These are phyloP conservation scores for Montipora foliosa DNA, from an alignment of 64 coral and sea anemone genomes.

Conservation along the genomic window DNA sequence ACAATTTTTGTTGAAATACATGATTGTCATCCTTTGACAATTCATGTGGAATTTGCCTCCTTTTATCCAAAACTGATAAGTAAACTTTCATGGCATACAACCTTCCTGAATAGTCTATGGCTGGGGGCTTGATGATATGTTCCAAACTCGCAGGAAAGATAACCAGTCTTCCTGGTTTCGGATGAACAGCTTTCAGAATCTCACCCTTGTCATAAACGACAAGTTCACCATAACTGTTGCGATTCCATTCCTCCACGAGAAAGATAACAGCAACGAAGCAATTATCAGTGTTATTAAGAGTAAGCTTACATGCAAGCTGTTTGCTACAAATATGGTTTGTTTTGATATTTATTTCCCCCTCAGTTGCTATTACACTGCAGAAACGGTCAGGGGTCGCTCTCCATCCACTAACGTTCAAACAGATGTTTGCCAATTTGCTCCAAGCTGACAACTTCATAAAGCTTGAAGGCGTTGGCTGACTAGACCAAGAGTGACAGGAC, in stretches of 20 bases:
- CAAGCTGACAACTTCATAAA: slow-evolving; percentile 47
- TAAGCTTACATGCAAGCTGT: not conserved
- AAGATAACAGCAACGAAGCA: slow-evolving; percentile 40
- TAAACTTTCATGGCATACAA: slow-evolving; percentile 53
- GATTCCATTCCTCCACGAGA: slow-evolving; percentile 55
- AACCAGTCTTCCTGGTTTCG: slow-evolving; percentile 65
- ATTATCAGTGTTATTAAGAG: not conserved
- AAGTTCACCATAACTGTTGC: slow-evolving; percentile 78
- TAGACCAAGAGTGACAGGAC: slow-evolving; percentile 51
- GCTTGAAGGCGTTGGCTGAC: slow-evolving; percentile 33
- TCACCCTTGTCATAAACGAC: slow-evolving; percentile 78
- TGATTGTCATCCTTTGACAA: not conserved
- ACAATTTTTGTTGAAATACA: not conserved
- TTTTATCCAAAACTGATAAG: not conserved
- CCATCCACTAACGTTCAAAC: not conserved
- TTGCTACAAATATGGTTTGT: slow-evolving; percentile 21
- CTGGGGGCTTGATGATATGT: slow-evolving; percentile 67
- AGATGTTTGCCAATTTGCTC: slow-evolving; percentile 21
- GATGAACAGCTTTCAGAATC: slow-evolving; percentile 77
- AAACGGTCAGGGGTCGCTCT: not conserved
- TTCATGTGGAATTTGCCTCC: not conserved
- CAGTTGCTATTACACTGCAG: not conserved
- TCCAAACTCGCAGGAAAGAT: slow-evolving; percentile 51
- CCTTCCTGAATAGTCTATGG: slow-evolving; percentile 32
- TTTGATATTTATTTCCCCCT: slow-evolving; percentile 22